Evolutionary conservation across 1,140 invertebrate species (phyloP), one percentile per base, ranked within the genome.

Genomic region (Elymnias hypermnestra): DNA sequence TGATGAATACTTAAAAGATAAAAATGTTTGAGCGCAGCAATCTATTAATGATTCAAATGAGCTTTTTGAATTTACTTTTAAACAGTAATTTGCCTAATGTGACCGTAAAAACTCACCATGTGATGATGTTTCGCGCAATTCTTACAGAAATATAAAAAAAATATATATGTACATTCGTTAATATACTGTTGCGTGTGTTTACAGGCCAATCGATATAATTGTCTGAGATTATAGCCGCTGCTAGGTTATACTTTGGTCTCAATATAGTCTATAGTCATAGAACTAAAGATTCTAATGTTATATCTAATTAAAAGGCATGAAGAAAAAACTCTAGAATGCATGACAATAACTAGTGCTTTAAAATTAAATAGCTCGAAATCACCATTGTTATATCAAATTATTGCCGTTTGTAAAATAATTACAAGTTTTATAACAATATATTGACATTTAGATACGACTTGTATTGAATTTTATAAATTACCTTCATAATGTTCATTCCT

Each of bases 291-390:
- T 39, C 13, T 43, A 18, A 42, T 53, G 31, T 42, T 42, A n/a
- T n/a, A 31, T 52, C 17, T 8, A 29, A 51, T 35, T 36, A 21
- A 55, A 49, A 53, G 41, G 53, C 62, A 50, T 56, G 43, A 29
- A 45, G n/a, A n/a, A 50, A 53, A 37, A 29, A 50, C 51, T 59
- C 57, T 72, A 72, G 67, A 72, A 69, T 81, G 81, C 81, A 84
- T 84, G 77, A 82, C 77, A 84, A 82, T 81, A 84, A 84, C 35
- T 82, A 83, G 69, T 70, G 70, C 69, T 78, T 84, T 77, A 70
- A 77, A 64, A 56, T 59, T 52, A 55, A 40, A 49, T 48, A 49
- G 47, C 38, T 41, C 39, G 39, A 40, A 14, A 10, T 39, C 2
- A 10, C 21, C 1, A 19, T 33, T 31, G 28, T n/a, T n/a, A n/a